Evolutionary conservation across 2,888 invertebrate species (phyloP), one percentile per base, ranked within the genome.

Genomic region (Balanococcus diminutus): DNA sequence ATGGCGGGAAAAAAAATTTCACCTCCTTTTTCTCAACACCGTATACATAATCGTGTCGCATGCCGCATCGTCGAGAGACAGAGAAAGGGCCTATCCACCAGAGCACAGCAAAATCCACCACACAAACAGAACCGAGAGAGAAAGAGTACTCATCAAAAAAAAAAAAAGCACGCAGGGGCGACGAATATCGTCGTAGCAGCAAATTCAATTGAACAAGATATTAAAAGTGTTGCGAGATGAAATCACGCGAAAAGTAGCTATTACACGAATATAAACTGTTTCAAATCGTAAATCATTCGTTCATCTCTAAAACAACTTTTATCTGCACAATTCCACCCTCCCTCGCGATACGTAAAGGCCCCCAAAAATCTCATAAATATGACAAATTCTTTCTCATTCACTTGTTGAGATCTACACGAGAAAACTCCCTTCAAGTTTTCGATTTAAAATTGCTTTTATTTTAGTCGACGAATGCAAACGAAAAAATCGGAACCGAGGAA

Each of bases 141-240:
- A 67, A 56, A 19, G 22, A 56, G 36, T 6, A 36, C 8, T 4
- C 3, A 36, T 8, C 9, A 22, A n/a, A 56, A 56, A 56, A 56
- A 36, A 36, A 56, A 56, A 56, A 1, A 56, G 2, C 9, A 19
- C 19, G 56, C 5, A 56, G 56, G 56, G 46, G 51, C 39, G 56
- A 42, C 42, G 42, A 56, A 56, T 56, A 42, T 42, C 39, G 46
- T 85, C 75, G 42, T 25, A 42, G 25, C 79, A 85, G 85, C 72
- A 79, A n/a, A 85, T 85, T 85, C 85, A 85, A 85, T 85, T 85
- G 85, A 85, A 85, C 85, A 85, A 85, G 85, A 79, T 85, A 85
- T 85, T 85, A 85, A 85, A 82, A 82, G 75, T 79, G 85, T 85
- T 79, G 85, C 51, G 46, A 75, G 79, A 75, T 79, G 85, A 85